phyloP scores from a whole-genome alignment of 1,140 invertebrate genomes.

The Chionoecetes opilio region DNA sequence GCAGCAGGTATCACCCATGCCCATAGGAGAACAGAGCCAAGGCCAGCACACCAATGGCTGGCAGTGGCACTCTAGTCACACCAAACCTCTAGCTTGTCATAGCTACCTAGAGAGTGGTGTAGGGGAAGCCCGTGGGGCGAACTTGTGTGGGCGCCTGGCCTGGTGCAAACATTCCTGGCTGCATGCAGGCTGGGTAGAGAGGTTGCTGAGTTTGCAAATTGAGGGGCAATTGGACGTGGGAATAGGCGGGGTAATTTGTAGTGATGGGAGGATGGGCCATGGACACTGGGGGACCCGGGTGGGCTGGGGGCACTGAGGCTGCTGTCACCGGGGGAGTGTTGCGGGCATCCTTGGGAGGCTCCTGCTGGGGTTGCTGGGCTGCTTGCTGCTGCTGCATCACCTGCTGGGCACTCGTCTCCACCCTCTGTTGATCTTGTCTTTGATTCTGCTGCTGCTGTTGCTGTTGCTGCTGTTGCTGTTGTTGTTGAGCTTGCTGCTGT shows the following conservation, averaged over 20 bases:
- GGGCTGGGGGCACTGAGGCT: slow-evolving; percentile 74
- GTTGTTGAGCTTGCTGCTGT: slow-evolving; percentile 72
- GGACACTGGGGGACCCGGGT: slow-evolving; percentile 72
- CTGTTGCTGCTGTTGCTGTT: slow-evolving; percentile 52
- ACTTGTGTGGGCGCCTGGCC: slow-evolving; percentile 79
- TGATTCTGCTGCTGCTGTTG: slow-evolving; percentile 76
- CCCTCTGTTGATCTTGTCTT: slow-evolving; percentile 61
- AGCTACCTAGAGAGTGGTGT: slow-evolving; percentile 76
- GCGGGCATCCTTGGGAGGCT: slow-evolving; percentile 74
- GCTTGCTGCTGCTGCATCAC: slow-evolving; percentile 70
- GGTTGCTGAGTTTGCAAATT: slow-evolving; percentile 81
- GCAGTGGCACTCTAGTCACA: not conserved
- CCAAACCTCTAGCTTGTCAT: not conserved
- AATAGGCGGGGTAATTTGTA: slow-evolving; percentile 79
- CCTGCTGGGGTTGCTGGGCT: slow-evolving; percentile 66
- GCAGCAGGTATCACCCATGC: not conserved
- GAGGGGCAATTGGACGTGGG: slow-evolving; percentile 80
- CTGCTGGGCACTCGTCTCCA: slow-evolving; percentile 64
- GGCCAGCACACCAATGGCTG: not conserved
- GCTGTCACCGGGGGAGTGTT: slow-evolving; percentile 75
- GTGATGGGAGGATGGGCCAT: slow-evolving; percentile 79
- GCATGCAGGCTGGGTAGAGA: slow-evolving; percentile 81
- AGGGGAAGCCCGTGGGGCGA: slow-evolving; percentile 81
- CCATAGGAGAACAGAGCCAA: not conserved
- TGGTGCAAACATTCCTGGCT: slow-evolving; percentile 79